Evolutionary conservation across 2,888 invertebrate genomes (phyloP).

Genomic region (Heliconius cydno): DNA sequence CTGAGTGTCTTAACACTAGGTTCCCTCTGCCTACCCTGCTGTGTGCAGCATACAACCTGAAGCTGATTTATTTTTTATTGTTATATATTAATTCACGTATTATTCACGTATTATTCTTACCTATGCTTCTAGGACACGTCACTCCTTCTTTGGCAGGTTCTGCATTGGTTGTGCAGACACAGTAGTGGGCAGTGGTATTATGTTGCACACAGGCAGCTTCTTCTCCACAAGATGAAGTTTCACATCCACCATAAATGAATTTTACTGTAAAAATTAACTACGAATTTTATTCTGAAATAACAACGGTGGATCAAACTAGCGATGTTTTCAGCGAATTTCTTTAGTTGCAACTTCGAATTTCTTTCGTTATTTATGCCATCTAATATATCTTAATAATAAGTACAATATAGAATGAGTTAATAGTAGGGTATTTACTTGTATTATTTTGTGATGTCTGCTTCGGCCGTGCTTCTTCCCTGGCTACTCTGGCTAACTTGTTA

Average conservation of each 20-base stretch:
- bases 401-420: background rate
- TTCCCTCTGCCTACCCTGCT: too few species aligned
- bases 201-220: constrained; percentile 85
- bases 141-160: constrained; percentile 84
- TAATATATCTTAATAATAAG: background rate
- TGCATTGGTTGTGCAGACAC: constrained; percentile 87
- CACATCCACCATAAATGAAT: constrained; percentile 69
- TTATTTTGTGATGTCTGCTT: constrained; percentile 50
- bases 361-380: too few species aligned
- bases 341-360: too few species aligned
- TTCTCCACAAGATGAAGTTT: constrained; percentile 81
- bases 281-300: background rate
- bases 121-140: constrained; percentile 85
- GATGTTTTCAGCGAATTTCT: background rate
- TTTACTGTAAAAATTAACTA: background rate
- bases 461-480: constrained; percentile 65
- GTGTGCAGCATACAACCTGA: too few species aligned
- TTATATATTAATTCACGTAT: background rate
- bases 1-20: too few species aligned
- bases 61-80: too few species aligned
- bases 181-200: constrained; percentile 80
- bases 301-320: background rate
- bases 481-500: constrained; percentile 65
- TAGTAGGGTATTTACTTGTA: constrained; percentile 47
- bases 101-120: constrained; percentile 67